phyloP scores from a whole-genome alignment of 2,888 invertebrate species.

The Leucozona laternaria region DNA sequence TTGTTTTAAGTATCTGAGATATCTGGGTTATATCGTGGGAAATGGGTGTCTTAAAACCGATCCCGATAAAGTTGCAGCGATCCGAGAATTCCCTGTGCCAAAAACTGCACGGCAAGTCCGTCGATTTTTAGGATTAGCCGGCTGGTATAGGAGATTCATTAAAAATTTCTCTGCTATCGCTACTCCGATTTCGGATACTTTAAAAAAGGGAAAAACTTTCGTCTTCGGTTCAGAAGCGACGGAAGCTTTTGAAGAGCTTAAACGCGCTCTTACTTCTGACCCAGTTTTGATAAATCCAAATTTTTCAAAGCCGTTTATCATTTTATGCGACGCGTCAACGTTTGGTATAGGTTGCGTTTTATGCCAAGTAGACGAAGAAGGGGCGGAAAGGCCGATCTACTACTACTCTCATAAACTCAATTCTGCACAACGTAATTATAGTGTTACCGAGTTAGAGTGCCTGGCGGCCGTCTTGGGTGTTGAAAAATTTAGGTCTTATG shows the following conservation, averaged over 20 bases:
- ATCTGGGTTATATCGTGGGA: too few species aligned
- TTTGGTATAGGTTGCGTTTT: neutral
- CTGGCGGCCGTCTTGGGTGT: too few species aligned
- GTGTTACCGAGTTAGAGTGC: too few species aligned
- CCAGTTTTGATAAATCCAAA: slow-evolving; percentile 4
- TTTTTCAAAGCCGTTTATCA: neutral
- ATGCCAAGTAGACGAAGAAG: slow-evolving; percentile 3
- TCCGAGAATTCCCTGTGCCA: neutral
- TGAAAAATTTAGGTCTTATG: too few species aligned
- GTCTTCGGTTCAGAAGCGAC: neutral
- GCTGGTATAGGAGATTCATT: neutral
- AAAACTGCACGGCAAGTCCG: neutral
- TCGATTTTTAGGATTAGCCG: neutral
- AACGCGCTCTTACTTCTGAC: neutral
- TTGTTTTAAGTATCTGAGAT: too few species aligned
- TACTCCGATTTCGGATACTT: neutral
- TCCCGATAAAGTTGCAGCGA: neutral
- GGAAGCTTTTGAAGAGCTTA: too few species aligned
- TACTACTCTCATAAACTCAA: slow-evolving; percentile 2
- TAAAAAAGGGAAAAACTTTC: neutral
- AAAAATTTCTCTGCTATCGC: neutral
- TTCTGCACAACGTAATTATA: too few species aligned
- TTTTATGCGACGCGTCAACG: slow-evolving; percentile 2
- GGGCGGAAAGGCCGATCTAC: slow-evolving; percentile 1
- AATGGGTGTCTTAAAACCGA: too few species aligned